Evolutionary conservation across 2,113 vertebrate species (phyloP).

Genomic region (Leptocoma aspasia): DNA sequence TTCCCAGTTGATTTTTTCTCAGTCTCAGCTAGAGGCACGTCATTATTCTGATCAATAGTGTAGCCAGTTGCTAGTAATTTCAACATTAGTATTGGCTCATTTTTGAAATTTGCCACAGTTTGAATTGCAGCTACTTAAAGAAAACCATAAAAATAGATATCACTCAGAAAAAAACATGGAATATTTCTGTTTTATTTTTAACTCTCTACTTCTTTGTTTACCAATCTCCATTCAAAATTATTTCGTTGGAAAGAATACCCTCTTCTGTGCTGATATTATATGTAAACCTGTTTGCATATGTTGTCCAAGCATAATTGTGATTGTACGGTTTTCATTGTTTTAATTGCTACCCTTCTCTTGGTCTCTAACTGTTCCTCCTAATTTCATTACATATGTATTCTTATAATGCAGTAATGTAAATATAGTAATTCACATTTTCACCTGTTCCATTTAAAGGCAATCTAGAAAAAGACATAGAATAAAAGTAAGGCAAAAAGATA

Average conservation of each 20-base stretch:
- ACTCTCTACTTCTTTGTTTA: neutral
- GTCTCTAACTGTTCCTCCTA: neutral
- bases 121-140: neutral
- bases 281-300: neutral
- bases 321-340: neutral
- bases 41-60: constrained; percentile 7
- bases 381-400: neutral
- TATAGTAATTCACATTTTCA: neutral
- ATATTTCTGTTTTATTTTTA: neutral
- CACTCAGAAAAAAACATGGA: neutral
- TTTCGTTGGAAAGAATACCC: neutral
- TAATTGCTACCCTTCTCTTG: neutral
- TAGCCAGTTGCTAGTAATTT: neutral
- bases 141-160: neutral
- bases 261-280: neutral
- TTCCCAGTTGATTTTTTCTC: neutral
- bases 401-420: neutral
- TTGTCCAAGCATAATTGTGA: neutral
- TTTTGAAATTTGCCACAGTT: neutral
- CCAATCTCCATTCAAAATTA: neutral
- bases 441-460: neutral
- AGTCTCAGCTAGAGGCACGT: neutral
- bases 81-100: neutral
- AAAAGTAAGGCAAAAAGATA: neutral
- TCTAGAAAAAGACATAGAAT: neutral